These are phyloP conservation scores for Hippoglossus stenolepis DNA, from an alignment of 2,113 vertebrate genomes.

Conservation along the genomic window DNA sequence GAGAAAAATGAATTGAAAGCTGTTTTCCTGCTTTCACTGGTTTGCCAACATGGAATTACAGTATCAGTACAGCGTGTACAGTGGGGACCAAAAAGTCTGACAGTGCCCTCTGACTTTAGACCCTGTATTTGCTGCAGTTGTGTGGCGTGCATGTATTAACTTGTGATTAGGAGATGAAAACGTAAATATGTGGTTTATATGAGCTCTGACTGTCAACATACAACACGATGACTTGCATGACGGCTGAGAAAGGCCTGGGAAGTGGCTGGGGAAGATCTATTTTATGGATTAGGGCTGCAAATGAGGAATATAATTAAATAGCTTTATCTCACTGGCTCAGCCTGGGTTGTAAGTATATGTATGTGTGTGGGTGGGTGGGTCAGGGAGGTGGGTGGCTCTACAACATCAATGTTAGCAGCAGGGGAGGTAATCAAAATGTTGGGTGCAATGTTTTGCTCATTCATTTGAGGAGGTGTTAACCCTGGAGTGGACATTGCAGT, in stretches of 20 bases:
- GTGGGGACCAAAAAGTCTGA: neutral
- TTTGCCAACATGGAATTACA: constrained; percentile 33
- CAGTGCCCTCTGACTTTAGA: neutral
- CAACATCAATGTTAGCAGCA: constrained; percentile 61
- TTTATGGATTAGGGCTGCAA: constrained; percentile 77
- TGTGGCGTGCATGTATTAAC: constrained; percentile 4
- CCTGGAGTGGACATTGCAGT: constrained; percentile 63
- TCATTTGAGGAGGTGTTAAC: constrained; percentile 63
- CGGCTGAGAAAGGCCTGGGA: constrained; percentile 49
- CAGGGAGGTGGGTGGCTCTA: constrained; percentile 57
- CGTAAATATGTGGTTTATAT: constrained; percentile 10
- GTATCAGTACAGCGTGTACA: constrained; percentile 1
- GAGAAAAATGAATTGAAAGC: constrained; percentile 23
- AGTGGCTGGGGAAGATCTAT: constrained; percentile 70
- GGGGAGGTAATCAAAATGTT: constrained; percentile 71
- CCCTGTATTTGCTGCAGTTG: neutral
- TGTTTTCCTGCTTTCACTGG: constrained; percentile 16
- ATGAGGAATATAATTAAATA: constrained; percentile 83
- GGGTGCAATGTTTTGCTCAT: constrained; percentile 49
- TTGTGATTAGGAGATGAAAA: constrained; percentile 35
- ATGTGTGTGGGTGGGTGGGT: constrained; percentile 29
- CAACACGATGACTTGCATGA: constrained; percentile 61
- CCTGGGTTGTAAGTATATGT: constrained; percentile 34
- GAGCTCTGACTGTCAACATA: constrained; percentile 36
- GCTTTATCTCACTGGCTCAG: constrained; percentile 77